These are phyloP conservation scores for Taenioides sp. DNA, from an alignment of 2,797 vertebrate genomes.

Conservation along the genomic window DNA sequence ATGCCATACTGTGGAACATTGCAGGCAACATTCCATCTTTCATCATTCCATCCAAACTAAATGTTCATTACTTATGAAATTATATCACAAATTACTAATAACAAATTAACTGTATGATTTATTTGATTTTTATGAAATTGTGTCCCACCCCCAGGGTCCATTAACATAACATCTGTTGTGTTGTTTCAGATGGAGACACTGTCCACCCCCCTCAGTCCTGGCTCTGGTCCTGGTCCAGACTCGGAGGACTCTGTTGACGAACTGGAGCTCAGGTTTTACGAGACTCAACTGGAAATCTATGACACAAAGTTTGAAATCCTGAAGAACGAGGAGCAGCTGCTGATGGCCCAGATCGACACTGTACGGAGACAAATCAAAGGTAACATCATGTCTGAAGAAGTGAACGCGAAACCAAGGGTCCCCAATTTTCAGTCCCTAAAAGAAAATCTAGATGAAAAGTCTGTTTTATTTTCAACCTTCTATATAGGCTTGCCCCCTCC, in stretches of 20 bases:
- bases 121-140: too few relatives aligned
- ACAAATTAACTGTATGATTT: too few relatives aligned
- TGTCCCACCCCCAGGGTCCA: too few relatives aligned
- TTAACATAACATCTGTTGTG: slow-evolving; percentile 6
- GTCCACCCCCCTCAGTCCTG: slow-evolving; percentile 41
- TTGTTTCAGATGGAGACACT: slow-evolving; percentile 80
- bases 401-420: neutral
- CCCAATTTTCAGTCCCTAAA: neutral
- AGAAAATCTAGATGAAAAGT: too few relatives aligned
- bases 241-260: slow-evolving; percentile 74
- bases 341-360: slow-evolving; percentile 85
- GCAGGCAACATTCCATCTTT: too few relatives aligned
- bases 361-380: slow-evolving; percentile 89
- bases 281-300: slow-evolving; percentile 89
- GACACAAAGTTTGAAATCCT: slow-evolving; percentile 90
- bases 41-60: too few relatives aligned
- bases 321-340: slow-evolving; percentile 91
- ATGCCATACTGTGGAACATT: too few relatives aligned
- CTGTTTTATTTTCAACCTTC: too few relatives aligned
- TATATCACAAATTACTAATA: too few relatives aligned
- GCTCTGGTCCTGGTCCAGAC: neutral
- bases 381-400: slow-evolving; percentile 32
- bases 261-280: slow-evolving; percentile 91
- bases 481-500: too few relatives aligned
- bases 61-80: too few relatives aligned